Evolutionary conservation across 2,113 vertebrate genomes (phyloP).

Genomic region (Apteryx mantelli): DNA sequence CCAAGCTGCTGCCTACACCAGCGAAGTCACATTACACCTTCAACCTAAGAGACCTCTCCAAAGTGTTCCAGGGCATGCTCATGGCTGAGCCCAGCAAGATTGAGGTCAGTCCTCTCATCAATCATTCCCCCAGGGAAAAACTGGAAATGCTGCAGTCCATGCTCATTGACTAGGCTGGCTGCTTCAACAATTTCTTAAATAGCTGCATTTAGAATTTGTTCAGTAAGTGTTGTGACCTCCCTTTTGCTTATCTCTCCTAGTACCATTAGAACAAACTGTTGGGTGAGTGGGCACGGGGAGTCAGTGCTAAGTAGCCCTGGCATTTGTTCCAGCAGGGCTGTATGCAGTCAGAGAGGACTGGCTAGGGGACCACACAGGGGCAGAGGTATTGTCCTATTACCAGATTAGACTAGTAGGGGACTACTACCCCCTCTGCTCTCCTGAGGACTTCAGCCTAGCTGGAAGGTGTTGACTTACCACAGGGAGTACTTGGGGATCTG

Average conservation of each 20-base stretch:
- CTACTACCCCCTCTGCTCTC: not conserved
- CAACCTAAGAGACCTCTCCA: constrained; percentile 92
- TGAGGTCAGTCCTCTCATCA: constrained; percentile 72
- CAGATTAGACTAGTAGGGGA: not conserved
- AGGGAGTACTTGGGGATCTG: not conserved
- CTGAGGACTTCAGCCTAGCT: not conserved
- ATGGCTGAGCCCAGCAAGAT: constrained; percentile 86
- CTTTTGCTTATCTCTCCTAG: not conserved
- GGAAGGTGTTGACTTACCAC: not conserved
- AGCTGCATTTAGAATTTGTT: not conserved
- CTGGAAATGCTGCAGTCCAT: not conserved
- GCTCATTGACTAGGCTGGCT: not conserved
- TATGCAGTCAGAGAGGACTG: not conserved
- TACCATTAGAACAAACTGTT: not conserved
- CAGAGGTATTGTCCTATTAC: not conserved
- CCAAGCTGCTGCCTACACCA: constrained; percentile 91
- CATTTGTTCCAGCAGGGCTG: not conserved
- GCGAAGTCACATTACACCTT: constrained; percentile 94
- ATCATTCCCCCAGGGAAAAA: not conserved
- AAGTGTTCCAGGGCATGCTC: constrained; percentile 94
- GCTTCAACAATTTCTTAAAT: not conserved
- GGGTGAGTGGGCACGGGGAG: not conserved
- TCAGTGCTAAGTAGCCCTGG: not conserved
- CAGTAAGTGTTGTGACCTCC: not conserved
- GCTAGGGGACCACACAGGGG: not conserved